These are phyloP conservation scores for Zosterops hypoxanthus DNA, from an alignment of 2,113 vertebrate species.

Conservation along the genomic window DNA sequence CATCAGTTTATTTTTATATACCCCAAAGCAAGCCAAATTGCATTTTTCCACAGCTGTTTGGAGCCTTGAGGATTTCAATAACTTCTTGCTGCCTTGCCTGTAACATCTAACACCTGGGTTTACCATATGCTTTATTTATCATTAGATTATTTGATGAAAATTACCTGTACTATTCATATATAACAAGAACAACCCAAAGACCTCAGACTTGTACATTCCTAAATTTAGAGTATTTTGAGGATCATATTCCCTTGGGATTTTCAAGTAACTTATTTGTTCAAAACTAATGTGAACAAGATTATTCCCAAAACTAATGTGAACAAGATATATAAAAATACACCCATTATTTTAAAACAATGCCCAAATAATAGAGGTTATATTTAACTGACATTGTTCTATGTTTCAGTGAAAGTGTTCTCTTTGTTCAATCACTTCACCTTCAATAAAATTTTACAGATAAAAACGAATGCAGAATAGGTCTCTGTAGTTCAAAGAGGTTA, in stretches of 20 bases:
- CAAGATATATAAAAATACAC: neutral
- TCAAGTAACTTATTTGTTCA: neutral
- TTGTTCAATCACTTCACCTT: neutral
- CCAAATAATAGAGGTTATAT: neutral
- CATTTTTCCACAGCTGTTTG: neutral
- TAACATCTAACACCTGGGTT: neutral
- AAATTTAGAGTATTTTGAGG: neutral
- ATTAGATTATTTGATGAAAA: neutral
- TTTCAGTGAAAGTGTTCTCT: neutral
- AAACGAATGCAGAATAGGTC: neutral
- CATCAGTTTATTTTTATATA: neutral
- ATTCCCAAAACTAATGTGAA: neutral
- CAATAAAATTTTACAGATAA: neutral
- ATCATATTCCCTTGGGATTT: neutral
- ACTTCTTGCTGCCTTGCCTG: neutral
- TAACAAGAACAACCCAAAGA: neutral
- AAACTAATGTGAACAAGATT: neutral
- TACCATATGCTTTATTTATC: neutral
- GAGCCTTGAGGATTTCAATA: neutral
- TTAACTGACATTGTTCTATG: neutral
- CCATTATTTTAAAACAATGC: neutral
- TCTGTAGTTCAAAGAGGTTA: neutral
- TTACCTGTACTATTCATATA: neutral
- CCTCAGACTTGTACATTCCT: neutral
- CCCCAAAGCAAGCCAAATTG: neutral